Evolutionary conservation across 2,797 vertebrate species (phyloP), one percentile per base, ranked within the genome.

Genomic region (Huso huso): DNA sequence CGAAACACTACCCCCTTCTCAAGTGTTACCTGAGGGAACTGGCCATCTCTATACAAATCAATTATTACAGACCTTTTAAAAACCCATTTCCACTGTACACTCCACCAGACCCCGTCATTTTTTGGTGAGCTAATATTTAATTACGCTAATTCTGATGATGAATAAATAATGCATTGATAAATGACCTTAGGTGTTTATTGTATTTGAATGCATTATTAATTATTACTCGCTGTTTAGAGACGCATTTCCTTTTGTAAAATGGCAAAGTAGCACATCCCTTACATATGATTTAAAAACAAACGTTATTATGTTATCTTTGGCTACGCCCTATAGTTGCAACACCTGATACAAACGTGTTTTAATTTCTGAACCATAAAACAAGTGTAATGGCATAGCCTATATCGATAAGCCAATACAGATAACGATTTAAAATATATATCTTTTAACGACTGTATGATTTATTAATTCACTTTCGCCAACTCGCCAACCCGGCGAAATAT

Each of bases 41-140:
- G 64, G 75, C 73, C 83, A 85, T 87, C 87, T 87, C 82, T 79
- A 86, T 81, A 86, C 91, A 90, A 91, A 94, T 93, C 92, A 92
- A 89, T 93, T 92, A 90, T 88, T 89, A 79, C 82, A 87, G 81
- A 83, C 81, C 79, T 87, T 73, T 87, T 82, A 79, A 85, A 37
- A 37, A 79, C 80, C 71, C 78, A 72, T 72, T 67, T 68, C 75
- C 82, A 81, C 78, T 76, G 72, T 76, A 76, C 77, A 77, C 71
- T 76, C 71, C 75, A 82, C 76, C 73, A 82, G 77, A 73, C 70
- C 71, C 67, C 71, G 71, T 71, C 72, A 68, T 76, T 81, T 72
- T 51, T 72, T 65, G 69, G 71, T 73, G 76, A 81, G 76, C 74
- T 78, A 79, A 74, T 83, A 76, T 86, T 91, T 83, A 83, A 84